Conservation (phyloP, 2,113 vertebrate genomes). For the Lonchura striata region DNA sequence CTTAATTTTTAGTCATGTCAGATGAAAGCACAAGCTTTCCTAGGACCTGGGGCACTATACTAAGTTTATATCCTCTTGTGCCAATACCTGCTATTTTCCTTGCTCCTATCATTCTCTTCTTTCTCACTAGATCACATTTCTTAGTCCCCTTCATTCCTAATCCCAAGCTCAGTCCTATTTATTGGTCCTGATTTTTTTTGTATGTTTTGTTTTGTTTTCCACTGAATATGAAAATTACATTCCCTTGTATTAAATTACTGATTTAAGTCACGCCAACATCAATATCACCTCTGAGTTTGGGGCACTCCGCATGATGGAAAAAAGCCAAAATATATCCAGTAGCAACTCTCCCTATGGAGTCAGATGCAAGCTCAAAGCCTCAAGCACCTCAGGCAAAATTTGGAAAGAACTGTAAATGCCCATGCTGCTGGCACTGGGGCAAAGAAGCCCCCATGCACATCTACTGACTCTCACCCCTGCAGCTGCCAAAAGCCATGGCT, state of each 20-base stretch:
- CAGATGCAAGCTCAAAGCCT: background rate
- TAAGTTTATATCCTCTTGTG: background rate
- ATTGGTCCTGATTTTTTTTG: background rate
- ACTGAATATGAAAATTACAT: background rate
- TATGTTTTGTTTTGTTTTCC: background rate
- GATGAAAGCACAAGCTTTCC: background rate
- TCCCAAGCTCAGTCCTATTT: background rate
- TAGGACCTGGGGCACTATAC: background rate
- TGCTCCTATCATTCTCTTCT: background rate
- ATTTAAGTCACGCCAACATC: background rate
- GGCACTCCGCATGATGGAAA: fast-evolving
- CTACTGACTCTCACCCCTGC: background rate
- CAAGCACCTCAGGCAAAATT: background rate
- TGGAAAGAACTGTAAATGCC: background rate
- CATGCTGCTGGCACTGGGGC: fast-evolving
- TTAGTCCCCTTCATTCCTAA: background rate
- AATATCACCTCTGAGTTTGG: background rate
- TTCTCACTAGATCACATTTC: background rate
- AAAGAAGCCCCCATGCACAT: background rate
- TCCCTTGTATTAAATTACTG: background rate
- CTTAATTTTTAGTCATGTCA: background rate
- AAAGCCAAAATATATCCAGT: background rate
- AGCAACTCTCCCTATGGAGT: background rate
- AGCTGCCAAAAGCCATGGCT: fast-evolving
- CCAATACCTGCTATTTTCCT: background rate